phyloP scores from a whole-genome alignment of 2,888 invertebrate species.

The Prenolepis imparis region DNA sequence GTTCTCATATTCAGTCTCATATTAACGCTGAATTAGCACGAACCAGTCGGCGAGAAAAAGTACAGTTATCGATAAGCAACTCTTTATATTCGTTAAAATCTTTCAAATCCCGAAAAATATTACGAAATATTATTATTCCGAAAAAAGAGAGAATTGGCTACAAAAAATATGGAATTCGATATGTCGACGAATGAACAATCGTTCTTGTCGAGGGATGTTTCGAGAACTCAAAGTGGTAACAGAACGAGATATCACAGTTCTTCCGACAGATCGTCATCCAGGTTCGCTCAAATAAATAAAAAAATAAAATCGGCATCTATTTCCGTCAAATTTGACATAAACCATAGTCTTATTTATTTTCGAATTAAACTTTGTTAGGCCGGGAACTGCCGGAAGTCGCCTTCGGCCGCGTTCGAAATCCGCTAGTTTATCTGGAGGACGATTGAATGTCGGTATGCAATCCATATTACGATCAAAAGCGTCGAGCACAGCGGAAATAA shows the following conservation, averaged over 20 bases:
- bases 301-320: not conserved
- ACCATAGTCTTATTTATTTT: not conserved
- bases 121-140: not conserved
- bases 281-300: conserved; percentile 57
- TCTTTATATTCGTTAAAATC: not conserved
- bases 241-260: conserved; percentile 70
- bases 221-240: conserved; percentile 63
- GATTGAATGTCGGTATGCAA: conserved; percentile 40
- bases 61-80: conserved; percentile 54
- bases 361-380: conserved; percentile 13
- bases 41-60: conserved; percentile 75
- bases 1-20: conserved; percentile 81
- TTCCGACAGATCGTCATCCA: conserved; percentile 73
- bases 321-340: not conserved
- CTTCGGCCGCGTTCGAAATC: conserved; percentile 77
- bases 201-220: conserved; percentile 52
- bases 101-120: not conserved
- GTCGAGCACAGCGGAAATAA: conserved; percentile 54
- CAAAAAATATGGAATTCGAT: conserved; percentile 71
- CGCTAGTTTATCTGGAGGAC: conserved; percentile 71
- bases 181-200: conserved; percentile 55
- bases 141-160: conserved; percentile 69
- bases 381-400: conserved; percentile 44
- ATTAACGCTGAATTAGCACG: conserved; percentile 79
- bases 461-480: conserved; percentile 65